phyloP scores from a whole-genome alignment of 2,888 invertebrate species.

The Adineta ricciae region DNA sequence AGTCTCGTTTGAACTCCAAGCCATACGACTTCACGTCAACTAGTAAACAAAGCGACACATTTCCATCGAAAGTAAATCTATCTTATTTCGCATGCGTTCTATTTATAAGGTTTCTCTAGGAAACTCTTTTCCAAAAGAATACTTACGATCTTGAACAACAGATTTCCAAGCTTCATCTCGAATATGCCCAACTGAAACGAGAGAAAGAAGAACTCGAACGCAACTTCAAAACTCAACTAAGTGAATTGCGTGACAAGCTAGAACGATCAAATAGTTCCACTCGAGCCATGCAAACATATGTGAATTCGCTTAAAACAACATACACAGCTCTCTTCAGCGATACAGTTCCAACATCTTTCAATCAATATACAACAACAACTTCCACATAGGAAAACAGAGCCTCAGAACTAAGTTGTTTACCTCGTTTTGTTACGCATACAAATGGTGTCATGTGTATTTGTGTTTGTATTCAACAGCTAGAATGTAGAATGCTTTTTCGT shows the following conservation, averaged over 20 bases:
- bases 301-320: slow-evolving; percentile 49
- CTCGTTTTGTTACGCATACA: background rate
- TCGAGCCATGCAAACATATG: slow-evolving; percentile 50
- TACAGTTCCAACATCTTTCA: background rate
- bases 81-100: too few species aligned
- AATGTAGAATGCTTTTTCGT: background rate
- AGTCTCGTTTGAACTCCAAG: background rate
- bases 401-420: background rate
- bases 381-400: background rate
- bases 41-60: background rate
- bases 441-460: background rate
- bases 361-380: background rate
- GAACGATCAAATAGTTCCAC: slow-evolving; percentile 49
- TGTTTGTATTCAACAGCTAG: background rate
- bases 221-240: slow-evolving; percentile 20
- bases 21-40: background rate
- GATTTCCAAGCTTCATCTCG: background rate
- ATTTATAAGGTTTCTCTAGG: too few species aligned
- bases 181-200: background rate
- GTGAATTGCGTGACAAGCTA: slow-evolving; percentile 37
- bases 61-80: background rate
- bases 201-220: background rate
- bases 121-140: background rate
- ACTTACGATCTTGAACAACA: background rate
- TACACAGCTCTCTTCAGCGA: slow-evolving; percentile 50